Evolutionary conservation across 2,113 vertebrate species (phyloP).

Genomic region (Physeter macrocephalus): DNA sequence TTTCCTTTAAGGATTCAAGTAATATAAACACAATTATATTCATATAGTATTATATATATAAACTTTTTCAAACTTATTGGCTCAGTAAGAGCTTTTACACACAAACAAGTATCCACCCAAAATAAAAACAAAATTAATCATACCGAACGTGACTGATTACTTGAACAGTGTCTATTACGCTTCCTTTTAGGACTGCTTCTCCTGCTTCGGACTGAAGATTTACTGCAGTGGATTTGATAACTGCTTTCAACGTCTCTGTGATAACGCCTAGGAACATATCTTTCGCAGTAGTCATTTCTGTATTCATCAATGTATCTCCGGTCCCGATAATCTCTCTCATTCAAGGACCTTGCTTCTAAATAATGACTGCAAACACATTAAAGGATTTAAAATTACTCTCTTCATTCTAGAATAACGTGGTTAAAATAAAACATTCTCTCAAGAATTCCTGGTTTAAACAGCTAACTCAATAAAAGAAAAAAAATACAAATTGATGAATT

Average conservation of each 20-base stretch:
- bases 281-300: conserved; percentile 84
- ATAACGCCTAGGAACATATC: conserved; percentile 83
- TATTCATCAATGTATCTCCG: conserved; percentile 82
- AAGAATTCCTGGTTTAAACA: conserved; percentile 59
- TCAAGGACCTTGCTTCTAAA: conserved; percentile 83
- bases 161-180: conserved; percentile 84
- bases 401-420: conserved; percentile 66
- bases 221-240: conserved; percentile 92
- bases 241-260: conserved; percentile 86
- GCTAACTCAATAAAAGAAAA: conserved; percentile 45
- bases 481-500: neutral
- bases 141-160: conserved; percentile 90
- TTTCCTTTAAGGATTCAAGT: conserved; percentile 59
- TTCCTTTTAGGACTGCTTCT: conserved; percentile 89
- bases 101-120: conserved; percentile 74
- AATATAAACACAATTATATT: conserved; percentile 43
- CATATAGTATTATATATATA: conserved; percentile 58
- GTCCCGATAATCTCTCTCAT: conserved; percentile 85
- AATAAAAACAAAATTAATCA: conserved; percentile 81
- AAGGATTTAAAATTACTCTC: conserved; percentile 73
- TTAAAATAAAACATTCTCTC: conserved; percentile 76
- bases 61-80: conserved; percentile 58
- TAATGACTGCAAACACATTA: conserved; percentile 85
- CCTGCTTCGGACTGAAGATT: conserved; percentile 89
- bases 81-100: conserved; percentile 72